Percentiles rank a stretch among this genome's conserved stretches.
phyloP scores from a whole-genome alignment of 1,140 invertebrate species.

The Drosophila erecta region DNA sequence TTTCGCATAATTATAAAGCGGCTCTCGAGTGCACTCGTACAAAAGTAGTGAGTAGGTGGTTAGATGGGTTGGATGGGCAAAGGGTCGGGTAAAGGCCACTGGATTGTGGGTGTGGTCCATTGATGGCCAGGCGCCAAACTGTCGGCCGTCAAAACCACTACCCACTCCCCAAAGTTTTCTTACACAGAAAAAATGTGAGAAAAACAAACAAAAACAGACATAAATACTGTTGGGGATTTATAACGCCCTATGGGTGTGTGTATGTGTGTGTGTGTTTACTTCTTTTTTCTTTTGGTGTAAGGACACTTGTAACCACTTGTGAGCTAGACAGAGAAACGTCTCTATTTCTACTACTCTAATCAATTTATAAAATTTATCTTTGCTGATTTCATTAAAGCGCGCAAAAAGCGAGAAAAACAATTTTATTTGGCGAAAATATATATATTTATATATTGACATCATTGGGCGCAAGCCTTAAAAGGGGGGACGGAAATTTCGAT shows the following conservation, averaged over 20 bases:
- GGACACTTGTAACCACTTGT: constrained; percentile 74
- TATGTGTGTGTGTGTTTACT: constrained; percentile 5
- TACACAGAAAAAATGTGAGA: constrained; percentile 13
- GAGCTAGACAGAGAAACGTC: constrained; percentile 7
- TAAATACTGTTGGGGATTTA: constrained; percentile 47
- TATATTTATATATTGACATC: constrained; percentile 23
- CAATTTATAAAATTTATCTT: constrained; percentile 79
- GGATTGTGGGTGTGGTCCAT: constrained; percentile 17
- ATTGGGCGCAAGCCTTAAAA: neutral
- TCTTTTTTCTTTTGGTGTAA: constrained; percentile 3
- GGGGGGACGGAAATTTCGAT: neutral
- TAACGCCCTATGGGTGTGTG: constrained; percentile 7
- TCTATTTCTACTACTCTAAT: constrained; percentile 42
- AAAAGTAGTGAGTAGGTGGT: constrained; percentile 4
- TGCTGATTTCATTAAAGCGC: constrained; percentile 77
- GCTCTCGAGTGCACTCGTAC: constrained; percentile 41
- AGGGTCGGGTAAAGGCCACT: neutral
- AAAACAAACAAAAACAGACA: constrained; percentile 51
- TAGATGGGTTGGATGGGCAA: neutral
- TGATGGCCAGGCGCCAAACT: constrained; percentile 61
- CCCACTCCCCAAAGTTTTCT: neutral
- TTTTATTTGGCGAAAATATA: constrained; percentile 10
- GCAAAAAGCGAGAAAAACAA: constrained; percentile 53
- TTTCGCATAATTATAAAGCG: constrained; percentile 48
- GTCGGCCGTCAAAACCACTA: constrained; percentile 55